Base-by-base conservation (phyloP, 2,113 vertebrate genomes). In the Ageneiosus marmoratus region DNA sequence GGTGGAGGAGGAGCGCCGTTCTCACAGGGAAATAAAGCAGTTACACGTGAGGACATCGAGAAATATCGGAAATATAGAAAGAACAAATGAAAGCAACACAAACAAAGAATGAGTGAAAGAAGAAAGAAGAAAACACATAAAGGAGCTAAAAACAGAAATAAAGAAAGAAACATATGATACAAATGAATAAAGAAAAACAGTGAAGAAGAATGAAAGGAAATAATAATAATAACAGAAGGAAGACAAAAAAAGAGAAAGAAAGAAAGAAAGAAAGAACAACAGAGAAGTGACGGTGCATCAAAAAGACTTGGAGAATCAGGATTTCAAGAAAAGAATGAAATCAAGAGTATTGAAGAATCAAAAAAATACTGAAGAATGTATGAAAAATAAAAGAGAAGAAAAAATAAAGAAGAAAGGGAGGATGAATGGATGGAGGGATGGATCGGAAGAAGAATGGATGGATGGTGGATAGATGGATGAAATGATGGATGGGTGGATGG, bases 1-100 rank as follows among this genome's bases (percentile, higher is more conserved):
- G 37, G 37, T 41, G 37, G 37, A 41, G 55, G 53, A 82, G 16
- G 20, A 29, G 20, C 6, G 15, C 1, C 41, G 37, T 62, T 82
- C 84, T 82, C 67, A 79, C 16, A 70, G 46, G 10, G 63, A 76
- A 80, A 62, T n/a, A 32, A 75, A 51, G 51, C 16, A 7, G 53
- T 37, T 69, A 16, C 27, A n/a, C 20, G n/a, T 2, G 9, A 53
- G 20, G 46, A 50, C 9, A 69, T 24, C 44, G n/a, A 67, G 24
- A 27, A 67, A 10, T 37, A 12, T 37, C n/a, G 27, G n/a, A 3
- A 63, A 50, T 12, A 27, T 3, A 62, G 48, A 50, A 65, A 32
- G 12, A 63, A 29, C 3, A 13, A 10, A 32, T 1, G 12, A 16
- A 63, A 15, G n/a, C 1, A 63, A 50, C 48, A 34, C 2, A 37